phyloP scores from a whole-genome alignment of 2,888 invertebrate genomes.

The Trichacis sp. region DNA sequence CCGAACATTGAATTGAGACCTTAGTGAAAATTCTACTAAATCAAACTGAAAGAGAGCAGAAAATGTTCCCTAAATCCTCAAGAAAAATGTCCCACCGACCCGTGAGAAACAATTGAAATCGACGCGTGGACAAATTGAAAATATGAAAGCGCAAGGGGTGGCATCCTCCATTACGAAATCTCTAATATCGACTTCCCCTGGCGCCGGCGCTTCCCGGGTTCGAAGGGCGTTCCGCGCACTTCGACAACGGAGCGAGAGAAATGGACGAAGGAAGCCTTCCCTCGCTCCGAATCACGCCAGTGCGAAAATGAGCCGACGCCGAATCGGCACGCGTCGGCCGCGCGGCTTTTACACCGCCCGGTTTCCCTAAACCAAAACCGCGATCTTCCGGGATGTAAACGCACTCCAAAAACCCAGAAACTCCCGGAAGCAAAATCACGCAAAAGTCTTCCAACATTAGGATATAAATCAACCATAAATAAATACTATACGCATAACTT shows the following conservation, averaged over 20 bases:
- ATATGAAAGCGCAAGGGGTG: not conserved
- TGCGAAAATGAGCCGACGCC: conserved; percentile 63
- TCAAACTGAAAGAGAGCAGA: too few species aligned
- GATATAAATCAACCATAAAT: too few species aligned
- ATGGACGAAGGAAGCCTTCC: conserved; percentile 9
- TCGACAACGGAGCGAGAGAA: conserved; percentile 29
- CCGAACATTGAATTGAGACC: too few species aligned
- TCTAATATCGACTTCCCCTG: conserved; percentile 60
- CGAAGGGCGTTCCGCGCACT: conserved; percentile 24
- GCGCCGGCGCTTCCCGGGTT: conserved; percentile 61
- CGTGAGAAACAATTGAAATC: too few species aligned
- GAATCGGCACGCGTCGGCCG: conserved; percentile 57
- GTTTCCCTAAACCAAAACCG: too few species aligned
- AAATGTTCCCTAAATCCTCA: too few species aligned
- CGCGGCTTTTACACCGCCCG: conserved; percentile 29
- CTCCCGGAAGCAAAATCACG: conserved; percentile 64
- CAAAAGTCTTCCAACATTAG: conserved; percentile 63
- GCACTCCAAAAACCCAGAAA: too few species aligned
- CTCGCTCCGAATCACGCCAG: conserved; percentile 52
- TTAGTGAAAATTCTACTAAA: too few species aligned
- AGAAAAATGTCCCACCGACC: too few species aligned
- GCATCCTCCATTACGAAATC: conserved; percentile 36
- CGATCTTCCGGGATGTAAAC: too few species aligned
- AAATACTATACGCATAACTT: conserved; percentile 22
- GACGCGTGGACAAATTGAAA: not conserved